A percentile compares a stretch with the other conserved stretches of the same genome.
These are phyloP conservation scores for Phyllotis vaccarum DNA, from an alignment of 2,797 vertebrate genomes.

Conservation along the genomic window DNA sequence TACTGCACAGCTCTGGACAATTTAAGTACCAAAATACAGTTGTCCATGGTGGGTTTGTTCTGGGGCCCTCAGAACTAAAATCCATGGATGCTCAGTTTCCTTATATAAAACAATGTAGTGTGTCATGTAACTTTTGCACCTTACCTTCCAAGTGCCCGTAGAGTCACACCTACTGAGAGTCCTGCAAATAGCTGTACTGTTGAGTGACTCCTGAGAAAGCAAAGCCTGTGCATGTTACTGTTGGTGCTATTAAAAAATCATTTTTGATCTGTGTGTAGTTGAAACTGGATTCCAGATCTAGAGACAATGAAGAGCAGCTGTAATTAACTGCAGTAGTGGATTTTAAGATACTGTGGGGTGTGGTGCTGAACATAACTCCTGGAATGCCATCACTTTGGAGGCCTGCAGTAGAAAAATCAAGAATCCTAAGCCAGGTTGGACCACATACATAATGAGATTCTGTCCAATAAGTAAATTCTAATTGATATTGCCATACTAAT, in stretches of 20 bases:
- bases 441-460: not conserved
- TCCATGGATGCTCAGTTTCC: not conserved
- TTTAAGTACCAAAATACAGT: not conserved
- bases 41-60: not conserved
- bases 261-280: not conserved
- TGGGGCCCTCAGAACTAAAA: not conserved
- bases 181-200: not conserved
- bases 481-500: not conserved
- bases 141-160: not conserved
- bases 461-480: not conserved
- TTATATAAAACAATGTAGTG: not conserved
- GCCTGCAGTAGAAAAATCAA: not conserved
- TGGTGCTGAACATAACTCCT: not conserved
- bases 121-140: not conserved
- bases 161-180: not conserved
- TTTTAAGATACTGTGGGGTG: not conserved
- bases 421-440: not conserved
- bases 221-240: not conserved
- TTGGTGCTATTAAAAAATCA: not conserved
- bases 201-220: not conserved
- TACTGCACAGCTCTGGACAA: not conserved
- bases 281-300: not conserved
- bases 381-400: not conserved
- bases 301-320: not conserved
- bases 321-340: not conserved